phyloP scores from a whole-genome alignment of 2,888 invertebrate genomes.

The Thymelicus lineola region DNA sequence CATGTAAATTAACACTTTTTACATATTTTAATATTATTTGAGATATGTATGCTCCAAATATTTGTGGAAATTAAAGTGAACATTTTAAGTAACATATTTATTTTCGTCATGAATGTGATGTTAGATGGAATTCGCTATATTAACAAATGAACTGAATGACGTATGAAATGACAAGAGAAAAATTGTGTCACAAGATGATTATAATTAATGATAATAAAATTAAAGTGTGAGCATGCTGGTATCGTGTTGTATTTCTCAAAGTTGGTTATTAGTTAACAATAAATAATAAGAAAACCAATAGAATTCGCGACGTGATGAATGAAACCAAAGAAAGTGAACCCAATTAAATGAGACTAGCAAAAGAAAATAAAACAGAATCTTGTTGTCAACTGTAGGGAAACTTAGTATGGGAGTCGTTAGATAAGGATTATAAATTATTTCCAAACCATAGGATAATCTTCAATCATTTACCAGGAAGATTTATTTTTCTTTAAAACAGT shows the following conservation, averaged over 20 bases:
- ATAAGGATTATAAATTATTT: not conserved
- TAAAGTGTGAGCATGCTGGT: constrained; percentile 28
- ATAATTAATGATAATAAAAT: constrained; percentile 16
- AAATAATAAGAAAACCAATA: not conserved
- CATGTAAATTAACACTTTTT: too few species aligned
- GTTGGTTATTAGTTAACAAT: constrained; percentile 36
- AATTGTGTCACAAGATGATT: constrained; percentile 20
- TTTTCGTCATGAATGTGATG: too few species aligned
- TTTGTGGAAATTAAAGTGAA: too few species aligned
- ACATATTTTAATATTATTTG: too few species aligned
- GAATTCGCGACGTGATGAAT: constrained; percentile 3
- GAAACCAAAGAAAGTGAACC: not conserved
- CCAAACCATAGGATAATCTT: too few species aligned
- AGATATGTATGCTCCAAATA: too few species aligned
- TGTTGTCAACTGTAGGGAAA: not conserved
- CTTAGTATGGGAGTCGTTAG: not conserved
- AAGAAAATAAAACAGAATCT: constrained; percentile 6
- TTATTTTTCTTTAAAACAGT: not conserved
- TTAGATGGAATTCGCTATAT: not conserved
- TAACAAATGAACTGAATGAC: not conserved
- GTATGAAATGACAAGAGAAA: constrained; percentile 2
- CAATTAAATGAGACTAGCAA: constrained; percentile 7
- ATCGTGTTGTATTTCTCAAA: constrained; percentile 38
- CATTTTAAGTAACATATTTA: too few species aligned
- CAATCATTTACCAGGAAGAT: not conserved